Base-by-base conservation (phyloP, 2,797 vertebrate genomes). In the Paedocypris micromegethes region DNA sequence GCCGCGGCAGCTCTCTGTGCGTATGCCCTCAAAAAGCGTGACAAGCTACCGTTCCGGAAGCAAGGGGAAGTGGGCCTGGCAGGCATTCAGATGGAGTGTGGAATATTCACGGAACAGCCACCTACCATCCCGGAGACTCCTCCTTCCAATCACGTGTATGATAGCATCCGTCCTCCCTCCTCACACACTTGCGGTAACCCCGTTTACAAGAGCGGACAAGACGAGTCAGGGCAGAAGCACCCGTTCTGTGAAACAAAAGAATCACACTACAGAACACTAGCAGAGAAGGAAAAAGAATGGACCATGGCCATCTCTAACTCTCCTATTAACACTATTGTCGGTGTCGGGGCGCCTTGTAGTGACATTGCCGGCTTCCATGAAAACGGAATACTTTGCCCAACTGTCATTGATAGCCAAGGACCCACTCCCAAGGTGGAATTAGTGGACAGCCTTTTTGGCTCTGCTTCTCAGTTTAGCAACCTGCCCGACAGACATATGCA, bases 391-490 rank as follows among this genome's bases (percentile, higher is more conserved):
- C 90, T 96, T 44, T 95, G 94, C 75, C 93, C 93, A 3, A 93
- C 67, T 49, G 93, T 91, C 44, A 90, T 91, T 56, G 90, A 91
- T 84, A 90, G 91, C 79, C 89, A 91, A 74, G 89, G 91, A 45
- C 88, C 91, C 59, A 90, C 91, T 3, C 90, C 90, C 51, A 91
- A 89, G 66, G 89, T 92, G 5, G 90, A 89, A 53, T 80, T 90
- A 76, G 93, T 95, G 84, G 93, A 97, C 90, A 97, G 93, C 82
- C 89, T 98, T 45, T 98, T 97, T 64, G 91, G 94, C 84, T 90
- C 94, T 4, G 91, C 93, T 62, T 86, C 92, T 74, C 92, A 93
- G 81, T 91, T 97, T 86, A 91, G 93, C 85, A 94, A 97, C 82
- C 88, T 95, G 78, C 91, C 93, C 8, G 89, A 89, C 64, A 79